Evolutionary conservation across 2,113 vertebrate genomes (phyloP).

Genomic region (Lathamus discolor): DNA sequence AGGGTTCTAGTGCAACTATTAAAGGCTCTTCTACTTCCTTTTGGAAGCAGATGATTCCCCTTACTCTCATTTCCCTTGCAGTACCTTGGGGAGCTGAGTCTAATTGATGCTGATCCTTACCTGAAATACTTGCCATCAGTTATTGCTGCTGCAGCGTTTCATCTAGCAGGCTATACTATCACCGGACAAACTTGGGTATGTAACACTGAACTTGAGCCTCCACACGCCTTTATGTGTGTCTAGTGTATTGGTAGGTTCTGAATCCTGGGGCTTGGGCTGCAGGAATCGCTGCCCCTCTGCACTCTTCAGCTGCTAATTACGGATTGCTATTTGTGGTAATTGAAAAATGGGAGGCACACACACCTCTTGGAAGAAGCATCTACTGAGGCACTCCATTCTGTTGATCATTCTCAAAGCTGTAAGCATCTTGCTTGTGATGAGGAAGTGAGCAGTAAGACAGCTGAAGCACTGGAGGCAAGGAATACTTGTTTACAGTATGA

Average conservation of each 20-base stretch:
- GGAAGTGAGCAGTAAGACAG: background rate
- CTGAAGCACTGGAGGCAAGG: background rate
- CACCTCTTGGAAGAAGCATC: background rate
- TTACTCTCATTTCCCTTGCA: constrained; percentile 39
- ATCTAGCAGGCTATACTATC: constrained; percentile 84
- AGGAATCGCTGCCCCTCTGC: background rate
- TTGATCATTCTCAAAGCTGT: background rate
- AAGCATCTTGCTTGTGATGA: background rate
- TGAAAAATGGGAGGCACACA: background rate
- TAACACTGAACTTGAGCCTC: background rate
- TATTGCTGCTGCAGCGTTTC: constrained; percentile 88
- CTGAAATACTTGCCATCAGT: constrained; percentile 93
- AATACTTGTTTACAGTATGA: background rate
- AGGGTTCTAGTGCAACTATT: background rate
- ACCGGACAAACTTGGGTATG: constrained; percentile 88
- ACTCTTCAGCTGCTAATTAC: background rate
- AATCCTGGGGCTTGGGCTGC: background rate
- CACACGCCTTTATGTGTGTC: rapidly evolving
- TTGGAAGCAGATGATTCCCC: background rate
- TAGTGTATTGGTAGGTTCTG: rapidly evolving
- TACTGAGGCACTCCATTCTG: background rate
- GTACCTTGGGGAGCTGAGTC: constrained; percentile 93
- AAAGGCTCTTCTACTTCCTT: background rate
- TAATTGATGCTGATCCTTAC: constrained; percentile 93
- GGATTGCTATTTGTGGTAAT: background rate